A percentile compares a stretch with the other conserved stretches of the same genome.
phyloP scores from a whole-genome alignment of 2,797 vertebrate genomes.

The Sebastes iracundus region DNA sequence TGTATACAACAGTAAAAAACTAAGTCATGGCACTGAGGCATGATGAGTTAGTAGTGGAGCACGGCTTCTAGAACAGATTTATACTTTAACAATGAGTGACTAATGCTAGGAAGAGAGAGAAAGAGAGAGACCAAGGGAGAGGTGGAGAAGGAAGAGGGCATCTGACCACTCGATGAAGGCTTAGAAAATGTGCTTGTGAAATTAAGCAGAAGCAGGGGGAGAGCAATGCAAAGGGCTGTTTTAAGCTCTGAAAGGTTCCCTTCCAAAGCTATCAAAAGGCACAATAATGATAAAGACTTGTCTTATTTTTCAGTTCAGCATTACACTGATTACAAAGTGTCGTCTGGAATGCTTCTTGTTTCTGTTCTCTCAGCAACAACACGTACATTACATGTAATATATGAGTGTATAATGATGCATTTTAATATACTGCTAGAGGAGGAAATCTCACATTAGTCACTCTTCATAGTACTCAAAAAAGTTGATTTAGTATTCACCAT shows the following conservation, averaged over 20 bases:
- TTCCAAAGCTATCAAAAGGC: not conserved
- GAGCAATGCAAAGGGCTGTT: not conserved
- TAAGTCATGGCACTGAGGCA: constrained; percentile 5
- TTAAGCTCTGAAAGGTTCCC: not conserved
- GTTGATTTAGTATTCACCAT: not conserved
- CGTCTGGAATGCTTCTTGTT: not conserved
- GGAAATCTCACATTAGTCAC: not conserved
- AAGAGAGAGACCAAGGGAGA: not conserved
- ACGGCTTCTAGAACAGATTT: constrained; percentile 16
- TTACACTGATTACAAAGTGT: not conserved
- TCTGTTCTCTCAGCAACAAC: not conserved
- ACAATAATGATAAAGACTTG: no score
- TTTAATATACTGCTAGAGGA: no score
- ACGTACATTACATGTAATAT: not conserved
- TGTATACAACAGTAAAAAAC: constrained; percentile 9
- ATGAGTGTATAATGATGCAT: not conserved
- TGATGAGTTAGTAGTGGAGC: constrained; percentile 4
- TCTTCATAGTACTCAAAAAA: not conserved
- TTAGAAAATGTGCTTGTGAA: not conserved
- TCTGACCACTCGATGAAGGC: not conserved
- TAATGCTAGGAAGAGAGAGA: constrained; percentile 31
- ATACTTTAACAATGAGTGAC: constrained; percentile 41
- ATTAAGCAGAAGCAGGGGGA: not conserved
- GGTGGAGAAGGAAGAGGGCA: not conserved
- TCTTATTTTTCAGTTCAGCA: not conserved